phyloP scores from a whole-genome alignment of 2,797 vertebrate genomes.

The Spondyliosoma cantharus region DNA sequence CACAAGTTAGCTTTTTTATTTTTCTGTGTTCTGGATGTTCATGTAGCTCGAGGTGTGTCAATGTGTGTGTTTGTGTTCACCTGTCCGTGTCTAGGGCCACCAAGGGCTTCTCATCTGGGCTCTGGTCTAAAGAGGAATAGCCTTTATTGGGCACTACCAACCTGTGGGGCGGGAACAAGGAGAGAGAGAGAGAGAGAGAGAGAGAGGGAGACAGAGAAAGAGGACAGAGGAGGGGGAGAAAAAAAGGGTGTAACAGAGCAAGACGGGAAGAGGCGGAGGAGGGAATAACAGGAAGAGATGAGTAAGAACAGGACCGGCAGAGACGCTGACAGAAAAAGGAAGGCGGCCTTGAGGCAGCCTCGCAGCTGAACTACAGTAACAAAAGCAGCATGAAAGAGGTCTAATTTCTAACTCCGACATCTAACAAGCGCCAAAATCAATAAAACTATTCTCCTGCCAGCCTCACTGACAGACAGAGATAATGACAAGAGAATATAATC shows the following conservation, averaged over 20 bases:
- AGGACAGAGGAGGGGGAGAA: not conserved
- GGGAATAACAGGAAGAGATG: constrained; percentile 40
- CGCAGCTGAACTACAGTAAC: constrained; percentile 32
- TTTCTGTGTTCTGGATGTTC: not conserved
- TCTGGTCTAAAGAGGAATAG: constrained; percentile 97
- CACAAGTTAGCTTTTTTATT: constrained; percentile 4
- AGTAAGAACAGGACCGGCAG: constrained; percentile 31
- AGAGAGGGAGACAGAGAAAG: constrained; percentile 19
- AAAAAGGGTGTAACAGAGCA: constrained; percentile 14
- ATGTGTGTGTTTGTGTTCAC: constrained; percentile 71
- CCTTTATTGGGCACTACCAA: constrained; percentile 98
- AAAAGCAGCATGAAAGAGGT: constrained; percentile 40
- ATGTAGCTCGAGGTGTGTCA: not conserved
- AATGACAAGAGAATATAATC: constrained; percentile 10
- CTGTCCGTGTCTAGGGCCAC: constrained; percentile 98
- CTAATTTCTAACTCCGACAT: constrained; percentile 34
- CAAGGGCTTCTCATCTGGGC: constrained; percentile 96
- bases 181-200: constrained; percentile 31
- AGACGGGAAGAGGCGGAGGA: constrained; percentile 9
- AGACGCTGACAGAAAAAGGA: constrained; percentile 42
- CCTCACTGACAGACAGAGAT: constrained; percentile 7
- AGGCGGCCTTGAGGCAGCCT: constrained; percentile 31
- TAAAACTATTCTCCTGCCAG: constrained; percentile 19
- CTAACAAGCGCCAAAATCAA: constrained; percentile 51
- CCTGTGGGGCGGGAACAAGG: constrained; percentile 77